Percentiles rank a stretch among this genome's conserved stretches.
Evolutionary conservation across 2,797 vertebrate species (phyloP).

Genomic region (Fratercula arctica): DNA sequence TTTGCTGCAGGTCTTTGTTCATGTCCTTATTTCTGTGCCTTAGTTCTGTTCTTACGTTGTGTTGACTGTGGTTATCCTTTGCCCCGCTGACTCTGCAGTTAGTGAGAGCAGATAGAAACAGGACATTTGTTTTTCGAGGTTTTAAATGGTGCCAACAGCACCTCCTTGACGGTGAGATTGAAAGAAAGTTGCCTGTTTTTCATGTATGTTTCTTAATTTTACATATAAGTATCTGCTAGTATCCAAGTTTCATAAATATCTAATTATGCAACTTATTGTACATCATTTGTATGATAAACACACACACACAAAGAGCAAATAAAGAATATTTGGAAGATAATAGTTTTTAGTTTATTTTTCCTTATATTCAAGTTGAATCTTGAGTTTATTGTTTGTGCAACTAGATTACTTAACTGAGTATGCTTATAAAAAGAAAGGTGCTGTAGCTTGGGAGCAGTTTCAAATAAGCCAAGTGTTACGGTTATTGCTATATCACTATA

Average conservation of each 20-base stretch:
- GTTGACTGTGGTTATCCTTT: not conserved
- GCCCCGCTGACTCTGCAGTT: not conserved
- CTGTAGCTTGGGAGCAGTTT: not conserved
- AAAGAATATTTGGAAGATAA: not conserved
- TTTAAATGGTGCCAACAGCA: not conserved
- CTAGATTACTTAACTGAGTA: not conserved
- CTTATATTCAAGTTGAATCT: not conserved
- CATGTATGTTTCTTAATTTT: not conserved
- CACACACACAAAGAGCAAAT: not conserved
- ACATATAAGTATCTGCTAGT: not conserved
- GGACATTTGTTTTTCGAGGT: not conserved
- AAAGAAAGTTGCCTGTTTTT: not conserved
- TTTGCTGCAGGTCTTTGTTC: not conserved
- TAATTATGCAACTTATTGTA: not conserved
- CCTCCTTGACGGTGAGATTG: not conserved
- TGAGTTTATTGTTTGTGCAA: not conserved
- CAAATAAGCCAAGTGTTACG: not conserved
- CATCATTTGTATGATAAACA: not conserved
- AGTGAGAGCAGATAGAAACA: not conserved
- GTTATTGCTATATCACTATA: not conserved
- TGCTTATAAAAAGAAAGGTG: not conserved
- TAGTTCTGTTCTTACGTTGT: not conserved
- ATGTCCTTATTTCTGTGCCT: not conserved
- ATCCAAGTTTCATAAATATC: not conserved
- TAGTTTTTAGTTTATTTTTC: not conserved